phyloP scores from a whole-genome alignment of 2,113 vertebrate genomes.

The Engraulis encrasicolus region DNA sequence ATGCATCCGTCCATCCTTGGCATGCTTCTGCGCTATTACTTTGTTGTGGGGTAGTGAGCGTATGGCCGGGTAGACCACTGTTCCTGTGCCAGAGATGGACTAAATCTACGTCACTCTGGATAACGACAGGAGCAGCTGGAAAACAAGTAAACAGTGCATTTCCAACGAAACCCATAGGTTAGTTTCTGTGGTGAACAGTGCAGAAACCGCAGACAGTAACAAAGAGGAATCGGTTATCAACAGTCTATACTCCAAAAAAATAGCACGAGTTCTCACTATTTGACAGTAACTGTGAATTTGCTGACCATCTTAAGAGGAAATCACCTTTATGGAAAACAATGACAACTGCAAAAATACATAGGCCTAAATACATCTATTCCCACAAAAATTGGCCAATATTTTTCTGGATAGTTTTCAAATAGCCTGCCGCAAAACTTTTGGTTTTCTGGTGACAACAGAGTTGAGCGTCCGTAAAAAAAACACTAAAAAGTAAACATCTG shows the following conservation, averaged over 20 bases:
- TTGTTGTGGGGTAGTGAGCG: slow-evolving; percentile 57
- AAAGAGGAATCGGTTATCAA: neutral
- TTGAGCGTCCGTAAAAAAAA: neutral
- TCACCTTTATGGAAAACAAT: neutral
- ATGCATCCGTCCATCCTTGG: no score
- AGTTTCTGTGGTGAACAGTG: neutral
- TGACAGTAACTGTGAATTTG: neutral
- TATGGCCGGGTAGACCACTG: slow-evolving; percentile 50
- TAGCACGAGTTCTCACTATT: neutral
- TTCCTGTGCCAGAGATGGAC: slow-evolving; percentile 3
- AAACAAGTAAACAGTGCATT: slow-evolving; percentile 18
- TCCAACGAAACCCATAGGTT: neutral
- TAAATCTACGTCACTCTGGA: slow-evolving; percentile 48
- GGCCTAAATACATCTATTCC: slow-evolving; percentile 10
- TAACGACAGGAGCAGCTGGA: slow-evolving; percentile 49
- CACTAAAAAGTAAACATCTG: neutral
- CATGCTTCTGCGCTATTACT: slow-evolving; percentile 48
- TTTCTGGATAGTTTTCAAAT: neutral
- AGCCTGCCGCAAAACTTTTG: neutral
- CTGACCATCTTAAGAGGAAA: neutral
- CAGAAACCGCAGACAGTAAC: neutral
- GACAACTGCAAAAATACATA: neutral
- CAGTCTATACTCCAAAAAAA: neutral
- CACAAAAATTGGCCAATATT: neutral
- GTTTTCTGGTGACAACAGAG: slow-evolving; percentile 8